Evolutionary conservation across 2,888 invertebrate species (phyloP).

Genomic region (Drosophila maculinotata): DNA sequence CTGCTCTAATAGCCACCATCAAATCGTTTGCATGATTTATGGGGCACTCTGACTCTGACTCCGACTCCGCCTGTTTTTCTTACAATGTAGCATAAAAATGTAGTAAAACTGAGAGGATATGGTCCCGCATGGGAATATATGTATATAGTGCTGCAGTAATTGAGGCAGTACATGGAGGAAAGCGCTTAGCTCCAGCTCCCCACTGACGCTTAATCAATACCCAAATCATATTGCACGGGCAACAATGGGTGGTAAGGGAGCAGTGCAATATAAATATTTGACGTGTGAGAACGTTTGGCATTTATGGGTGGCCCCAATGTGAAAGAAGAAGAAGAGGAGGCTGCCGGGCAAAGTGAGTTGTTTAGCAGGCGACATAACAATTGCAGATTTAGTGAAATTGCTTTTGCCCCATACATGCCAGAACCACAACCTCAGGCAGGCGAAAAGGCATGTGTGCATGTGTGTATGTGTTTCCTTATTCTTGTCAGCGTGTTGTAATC

Average conservation of each 20-base stretch:
- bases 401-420: slow-evolving; percentile 64
- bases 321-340: slow-evolving; percentile 15
- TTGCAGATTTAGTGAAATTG: slow-evolving; percentile 79
- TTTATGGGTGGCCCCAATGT: slow-evolving; percentile 53
- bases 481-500: slow-evolving; percentile 73
- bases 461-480: slow-evolving; percentile 36
- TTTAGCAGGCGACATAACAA: slow-evolving; percentile 78
- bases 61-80: slow-evolving; percentile 33
- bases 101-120: slow-evolving; percentile 51
- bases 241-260: slow-evolving; percentile 27
- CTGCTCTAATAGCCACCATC: slow-evolving; percentile 65
- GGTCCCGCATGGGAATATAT: slow-evolving; percentile 43
- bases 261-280: slow-evolving; percentile 77
- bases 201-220: slow-evolving; percentile 72
- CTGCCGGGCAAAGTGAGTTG: slow-evolving; percentile 61
- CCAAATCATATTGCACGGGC: slow-evolving; percentile 62
- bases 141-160: slow-evolving; percentile 69
- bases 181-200: slow-evolving; percentile 35
- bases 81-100: slow-evolving; percentile 62
- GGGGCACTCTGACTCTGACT: slow-evolving; percentile 2
- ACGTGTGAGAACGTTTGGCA: slow-evolving; percentile 76
- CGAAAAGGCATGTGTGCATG: slow-evolving; percentile 14
- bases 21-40: slow-evolving; percentile 72
- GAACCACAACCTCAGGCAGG: slow-evolving; percentile 23
- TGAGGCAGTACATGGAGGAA: slow-evolving; percentile 43